These are phyloP conservation scores for Prorops nasuta DNA, from an alignment of 1,140 invertebrate genomes.

Conservation along the genomic window DNA sequence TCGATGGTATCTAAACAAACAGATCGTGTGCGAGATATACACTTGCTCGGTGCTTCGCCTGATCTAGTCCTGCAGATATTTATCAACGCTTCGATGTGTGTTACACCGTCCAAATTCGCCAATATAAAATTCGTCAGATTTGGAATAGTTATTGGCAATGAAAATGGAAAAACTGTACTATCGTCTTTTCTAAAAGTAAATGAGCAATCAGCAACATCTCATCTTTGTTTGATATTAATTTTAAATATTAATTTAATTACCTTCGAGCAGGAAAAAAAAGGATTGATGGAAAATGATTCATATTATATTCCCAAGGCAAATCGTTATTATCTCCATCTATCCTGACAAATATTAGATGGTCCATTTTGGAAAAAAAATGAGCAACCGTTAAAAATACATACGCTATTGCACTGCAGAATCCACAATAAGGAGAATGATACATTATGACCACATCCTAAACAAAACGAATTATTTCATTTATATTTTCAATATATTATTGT, in stretches of 20 bases:
- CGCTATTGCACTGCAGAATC: slow-evolving; percentile 68
- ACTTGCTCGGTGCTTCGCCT: slow-evolving; percentile 38
- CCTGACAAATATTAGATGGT: slow-evolving; percentile 63
- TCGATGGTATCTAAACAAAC: slow-evolving; percentile 49
- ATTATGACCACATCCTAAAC: slow-evolving; percentile 70
- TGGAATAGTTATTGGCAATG: slow-evolving; percentile 62
- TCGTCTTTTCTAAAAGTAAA: slow-evolving; percentile 67
- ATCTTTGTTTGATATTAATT: neutral
- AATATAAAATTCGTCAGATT: slow-evolving; percentile 74
- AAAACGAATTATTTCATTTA: slow-evolving; percentile 19
- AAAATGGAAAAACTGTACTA: slow-evolving; percentile 68
- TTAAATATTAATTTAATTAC: slow-evolving; percentile 51
- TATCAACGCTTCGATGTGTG: slow-evolving; percentile 46
- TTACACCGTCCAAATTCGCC: slow-evolving; percentile 60
- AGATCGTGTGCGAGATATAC: slow-evolving; percentile 41
- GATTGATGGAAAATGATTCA: slow-evolving; percentile 71
- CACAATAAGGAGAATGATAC: slow-evolving; percentile 70
- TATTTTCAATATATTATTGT: slow-evolving; percentile 3
- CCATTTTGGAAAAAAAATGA: slow-evolving; percentile 60
- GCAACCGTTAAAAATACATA: slow-evolving; percentile 67
- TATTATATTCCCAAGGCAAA: slow-evolving; percentile 78
- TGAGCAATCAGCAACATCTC: neutral
- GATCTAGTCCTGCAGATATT: slow-evolving; percentile 47
- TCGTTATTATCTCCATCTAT: slow-evolving; percentile 80
- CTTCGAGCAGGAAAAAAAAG: slow-evolving; percentile 70